Evolutionary conservation across 2,888 invertebrate genomes (phyloP).

Genomic region (Diarsia mendica): DNA sequence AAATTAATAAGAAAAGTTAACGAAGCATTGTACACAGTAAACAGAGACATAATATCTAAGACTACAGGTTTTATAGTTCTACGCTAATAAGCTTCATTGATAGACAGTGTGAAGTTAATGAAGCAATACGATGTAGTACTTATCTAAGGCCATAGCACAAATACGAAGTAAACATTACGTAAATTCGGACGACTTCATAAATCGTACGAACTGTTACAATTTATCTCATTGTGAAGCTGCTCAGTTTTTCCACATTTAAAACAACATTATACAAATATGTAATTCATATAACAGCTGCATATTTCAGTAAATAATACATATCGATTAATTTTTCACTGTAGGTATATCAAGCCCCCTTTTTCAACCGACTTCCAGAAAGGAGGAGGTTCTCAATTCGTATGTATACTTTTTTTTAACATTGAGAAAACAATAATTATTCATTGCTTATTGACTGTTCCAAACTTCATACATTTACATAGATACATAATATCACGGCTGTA

Average conservation of each 20-base stretch:
- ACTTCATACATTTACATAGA: background rate
- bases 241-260: background rate
- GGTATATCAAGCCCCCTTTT: background rate
- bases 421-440: background rate
- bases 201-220: too few relatives aligned
- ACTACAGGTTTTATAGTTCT: background rate
- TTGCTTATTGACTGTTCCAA: background rate
- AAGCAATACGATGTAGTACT: constrained; percentile 1
- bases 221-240: background rate
- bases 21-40: background rate
- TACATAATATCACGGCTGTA: too few relatives aligned
- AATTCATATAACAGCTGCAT: too few relatives aligned
- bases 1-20: constrained; percentile 13
- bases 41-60: too few relatives aligned
- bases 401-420: too few relatives aligned
- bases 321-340: background rate
- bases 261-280: background rate
- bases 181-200: background rate
- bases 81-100: background rate
- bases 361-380: too few relatives aligned
- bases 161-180: too few relatives aligned
- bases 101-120: background rate
- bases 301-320: background rate
- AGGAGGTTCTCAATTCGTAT: too few relatives aligned
- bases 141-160: background rate